Evolutionary conservation across 2,797 vertebrate genomes (phyloP).

Genomic region (Gadopsis bispinosus): DNA sequence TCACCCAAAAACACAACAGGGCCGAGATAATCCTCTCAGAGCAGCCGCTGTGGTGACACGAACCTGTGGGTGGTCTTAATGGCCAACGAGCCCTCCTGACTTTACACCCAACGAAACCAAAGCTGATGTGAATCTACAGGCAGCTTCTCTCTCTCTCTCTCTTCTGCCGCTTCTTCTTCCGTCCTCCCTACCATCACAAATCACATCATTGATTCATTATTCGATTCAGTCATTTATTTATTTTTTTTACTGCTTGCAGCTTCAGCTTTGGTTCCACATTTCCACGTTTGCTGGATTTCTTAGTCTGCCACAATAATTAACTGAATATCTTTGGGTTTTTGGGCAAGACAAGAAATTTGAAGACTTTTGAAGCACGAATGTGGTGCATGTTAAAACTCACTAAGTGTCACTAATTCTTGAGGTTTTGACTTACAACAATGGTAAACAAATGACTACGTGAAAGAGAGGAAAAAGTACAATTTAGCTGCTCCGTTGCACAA

Average conservation of each 20-base stretch:
- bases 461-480: neutral
- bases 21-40: conserved; percentile 55
- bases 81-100: conserved; percentile 35
- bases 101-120: conserved; percentile 6
- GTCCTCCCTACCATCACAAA: neutral
- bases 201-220: too few relatives aligned
- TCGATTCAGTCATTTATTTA: too few relatives aligned
- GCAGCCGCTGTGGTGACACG: conserved; percentile 54
- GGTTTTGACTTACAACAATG: neutral
- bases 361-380: neutral
- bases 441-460: neutral
- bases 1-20: conserved; percentile 42
- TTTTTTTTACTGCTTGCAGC: too few relatives aligned
- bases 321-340: too few relatives aligned
- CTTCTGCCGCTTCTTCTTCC: neutral
- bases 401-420: neutral
- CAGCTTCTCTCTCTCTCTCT: neutral
- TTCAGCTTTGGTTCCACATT: neutral
- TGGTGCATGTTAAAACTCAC: neutral
- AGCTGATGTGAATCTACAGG: conserved; percentile 31
- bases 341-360: too few relatives aligned
- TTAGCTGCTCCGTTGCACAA: neutral
- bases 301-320: too few relatives aligned
- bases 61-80: conserved; percentile 60
- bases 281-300: neutral